phyloP scores from a whole-genome alignment of 1,140 invertebrate genomes.

The Ctenoplectra terminalis region DNA sequence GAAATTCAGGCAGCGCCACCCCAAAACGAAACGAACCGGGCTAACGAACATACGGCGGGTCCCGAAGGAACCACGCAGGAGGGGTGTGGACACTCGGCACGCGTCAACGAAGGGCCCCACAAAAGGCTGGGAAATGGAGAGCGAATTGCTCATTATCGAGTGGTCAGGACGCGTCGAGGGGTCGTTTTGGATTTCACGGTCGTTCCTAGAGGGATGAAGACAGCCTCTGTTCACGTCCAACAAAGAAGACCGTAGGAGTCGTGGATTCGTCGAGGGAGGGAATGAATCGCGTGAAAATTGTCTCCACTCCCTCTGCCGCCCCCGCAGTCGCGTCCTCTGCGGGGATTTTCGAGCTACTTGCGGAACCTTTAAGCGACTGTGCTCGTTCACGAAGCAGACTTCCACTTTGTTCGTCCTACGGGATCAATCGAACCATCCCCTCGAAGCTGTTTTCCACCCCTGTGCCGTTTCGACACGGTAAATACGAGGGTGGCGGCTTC shows the following conservation, averaged over 20 bases:
- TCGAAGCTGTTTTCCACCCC: background rate
- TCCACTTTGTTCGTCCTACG: conserved; percentile 23
- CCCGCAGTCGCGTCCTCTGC: conserved; percentile 27
- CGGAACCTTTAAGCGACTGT: conserved; percentile 1
- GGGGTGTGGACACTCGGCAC: conserved; percentile 56
- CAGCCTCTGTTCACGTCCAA: background rate
- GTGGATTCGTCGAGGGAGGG: conserved; percentile 41
- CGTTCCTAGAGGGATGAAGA: conserved; percentile 31
- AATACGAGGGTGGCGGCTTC: conserved; percentile 43
- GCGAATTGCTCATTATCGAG: conserved; percentile 79
- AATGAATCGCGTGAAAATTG: conserved; percentile 69
- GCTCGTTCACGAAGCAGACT: conserved; percentile 7
- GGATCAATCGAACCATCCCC: conserved; percentile 50
- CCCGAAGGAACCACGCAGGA: conserved; percentile 34
- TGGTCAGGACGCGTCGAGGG: conserved; percentile 61
- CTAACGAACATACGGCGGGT: conserved; percentile 65
- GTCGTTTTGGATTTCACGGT: conserved; percentile 61
- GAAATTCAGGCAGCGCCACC: conserved; percentile 31
- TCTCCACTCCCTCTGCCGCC: conserved; percentile 32
- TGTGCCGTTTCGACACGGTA: conserved; percentile 49
- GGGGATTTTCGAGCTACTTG: conserved; percentile 20
- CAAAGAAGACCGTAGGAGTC: background rate
- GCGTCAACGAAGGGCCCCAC: conserved; percentile 68
- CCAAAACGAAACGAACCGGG: conserved; percentile 38
- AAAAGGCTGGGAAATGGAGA: conserved; percentile 77